Percentiles rank a stretch among this genome's conserved stretches.
These are phyloP conservation scores for Perccottus glenii DNA, from an alignment of 2,113 vertebrate genomes.

Conservation along the genomic window DNA sequence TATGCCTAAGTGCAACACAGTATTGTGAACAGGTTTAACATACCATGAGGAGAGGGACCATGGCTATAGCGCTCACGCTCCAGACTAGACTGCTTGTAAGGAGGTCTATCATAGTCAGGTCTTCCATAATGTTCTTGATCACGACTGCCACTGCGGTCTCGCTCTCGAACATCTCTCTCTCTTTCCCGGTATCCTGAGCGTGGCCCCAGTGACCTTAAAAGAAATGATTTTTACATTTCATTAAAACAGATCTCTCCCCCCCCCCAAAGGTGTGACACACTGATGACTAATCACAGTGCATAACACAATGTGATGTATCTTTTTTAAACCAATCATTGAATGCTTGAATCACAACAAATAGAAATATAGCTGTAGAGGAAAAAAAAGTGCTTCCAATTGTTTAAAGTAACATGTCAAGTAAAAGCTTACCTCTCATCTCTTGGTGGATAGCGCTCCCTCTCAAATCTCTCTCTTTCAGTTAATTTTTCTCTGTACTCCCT, in stretches of 20 bases:
- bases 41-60: constrained; percentile 84
- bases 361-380: constrained; percentile 33
- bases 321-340: constrained; percentile 66
- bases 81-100: constrained; percentile 81
- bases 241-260: no score
- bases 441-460: constrained; percentile 86
- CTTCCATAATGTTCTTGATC: constrained; percentile 86
- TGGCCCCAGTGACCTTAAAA: constrained; percentile 70
- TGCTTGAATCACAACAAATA: constrained; percentile 67
- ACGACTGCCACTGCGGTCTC: constrained; percentile 71
- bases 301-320: constrained; percentile 65
- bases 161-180: constrained; percentile 69
- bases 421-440: constrained; percentile 87
- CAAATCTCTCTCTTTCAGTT: constrained; percentile 88
- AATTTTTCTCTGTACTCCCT: constrained; percentile 83
- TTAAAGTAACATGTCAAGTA: neutral
- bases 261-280: constrained; percentile 25
- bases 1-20: neutral
- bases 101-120: constrained; percentile 86
- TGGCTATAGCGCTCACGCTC: constrained; percentile 92
- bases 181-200: constrained; percentile 84
- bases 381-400: constrained; percentile 1
- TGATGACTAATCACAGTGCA: constrained; percentile 45
- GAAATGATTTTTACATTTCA: constrained; percentile 2
- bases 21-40: constrained; percentile 61